Evolutionary conservation across 1,140 invertebrate species (phyloP), one percentile per base, ranked within the genome.

Genomic region (Bicyclus anynana): DNA sequence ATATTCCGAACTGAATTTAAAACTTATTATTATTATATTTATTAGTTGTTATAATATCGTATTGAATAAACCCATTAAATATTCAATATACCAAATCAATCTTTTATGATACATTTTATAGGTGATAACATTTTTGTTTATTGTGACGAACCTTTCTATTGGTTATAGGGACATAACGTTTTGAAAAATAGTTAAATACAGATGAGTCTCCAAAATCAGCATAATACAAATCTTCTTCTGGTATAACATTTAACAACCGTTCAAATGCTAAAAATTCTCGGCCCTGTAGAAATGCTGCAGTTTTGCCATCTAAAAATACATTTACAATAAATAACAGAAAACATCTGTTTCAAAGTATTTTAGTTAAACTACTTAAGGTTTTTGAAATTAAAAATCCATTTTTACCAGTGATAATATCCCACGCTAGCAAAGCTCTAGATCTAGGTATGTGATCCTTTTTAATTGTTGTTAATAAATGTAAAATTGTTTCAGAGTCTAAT

Each of bases 181-280:
- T 70, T 5, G 82, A 62, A 59, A 87, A 87, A 65, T 73, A 83
- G 38, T 72, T 78, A 23, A 74, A 69, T 2, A 87, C 84, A 16
- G 76, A 77, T 44, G 71, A 66, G 52, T 81, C 80, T 17, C 82
- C 84, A 61, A 87, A 84, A 65, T 87, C 84, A 5, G 69, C 66
- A 47, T 81, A 83, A 38, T 84, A 87, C 18, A 87, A 74, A 65
- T 87, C 84, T 65, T 87, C 82, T 65, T 87, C 84, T 5, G 84
- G 84, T 17, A 87, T 55, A 13, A 73, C 59, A 58, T 81, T 77
- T 49, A 87, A 69, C 16, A 87, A 70, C 42, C 51, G 56, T 17
- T 69, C 82, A 62, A 87, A 83, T 6, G 84, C 82, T 50, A 77
- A 59, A 38, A 68, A 73, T 51, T 87, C 84, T 27, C 84, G 69